Conservation (phyloP, 1,140 invertebrate genomes). For the Ceratoteleas bidentatus region DNA sequence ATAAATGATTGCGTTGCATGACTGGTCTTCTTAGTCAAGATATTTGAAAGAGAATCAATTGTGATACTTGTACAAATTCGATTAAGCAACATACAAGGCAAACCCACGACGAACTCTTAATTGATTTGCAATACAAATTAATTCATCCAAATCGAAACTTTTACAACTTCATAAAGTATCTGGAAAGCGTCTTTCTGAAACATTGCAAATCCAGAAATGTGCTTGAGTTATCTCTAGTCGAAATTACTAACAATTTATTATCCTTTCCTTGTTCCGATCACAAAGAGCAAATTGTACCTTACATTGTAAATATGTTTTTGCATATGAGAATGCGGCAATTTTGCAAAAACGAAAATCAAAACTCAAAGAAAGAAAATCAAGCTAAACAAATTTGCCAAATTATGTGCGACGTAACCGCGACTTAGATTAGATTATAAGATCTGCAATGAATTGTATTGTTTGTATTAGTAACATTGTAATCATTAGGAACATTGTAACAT, state of each 20-base stretch:
- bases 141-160: slow-evolving; percentile 17
- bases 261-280: slow-evolving; percentile 17
- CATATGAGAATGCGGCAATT: slow-evolving; percentile 20
- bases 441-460: too few species aligned
- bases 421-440: too few species aligned
- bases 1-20: slow-evolving; percentile 20
- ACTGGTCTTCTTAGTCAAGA: slow-evolving; percentile 2
- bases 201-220: slow-evolving; percentile 5
- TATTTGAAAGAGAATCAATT: slow-evolving; percentile 9
- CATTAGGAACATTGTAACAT: too few species aligned
- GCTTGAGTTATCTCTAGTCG: neutral
- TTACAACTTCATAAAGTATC: slow-evolving; percentile 29
- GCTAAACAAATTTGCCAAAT: neutral
- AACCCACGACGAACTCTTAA: neutral
- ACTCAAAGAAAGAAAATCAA: neutral
- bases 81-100: slow-evolving; percentile 11
- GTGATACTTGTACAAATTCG: slow-evolving; percentile 11
- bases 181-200: slow-evolving; percentile 24
- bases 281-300: slow-evolving; percentile 16
- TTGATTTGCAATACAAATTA: slow-evolving; percentile 3
- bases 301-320: slow-evolving; percentile 19
- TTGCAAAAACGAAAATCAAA: slow-evolving; percentile 2
- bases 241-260: slow-evolving; percentile 13
- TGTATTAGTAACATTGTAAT: too few species aligned
- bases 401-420: neutral